Evolutionary conservation across 2,888 invertebrate species (phyloP), one percentile per base, ranked within the genome.

Genomic region (Maniola hyperantus): DNA sequence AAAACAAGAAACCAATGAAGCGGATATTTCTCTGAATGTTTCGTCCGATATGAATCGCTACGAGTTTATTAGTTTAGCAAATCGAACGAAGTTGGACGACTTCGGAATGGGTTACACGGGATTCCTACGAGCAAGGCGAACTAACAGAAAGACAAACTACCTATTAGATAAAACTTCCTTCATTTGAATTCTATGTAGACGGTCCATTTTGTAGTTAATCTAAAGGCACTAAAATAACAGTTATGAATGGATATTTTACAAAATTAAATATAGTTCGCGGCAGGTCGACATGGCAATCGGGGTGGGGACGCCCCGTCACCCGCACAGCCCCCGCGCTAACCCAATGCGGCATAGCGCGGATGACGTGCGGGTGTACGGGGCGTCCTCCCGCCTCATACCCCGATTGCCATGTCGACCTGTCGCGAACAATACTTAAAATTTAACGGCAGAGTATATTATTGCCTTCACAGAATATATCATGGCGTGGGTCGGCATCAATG

Each of bases 51-150:
- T 58, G 58, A 66, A 63, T 67, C 54, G 36, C 42, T 48, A 13
- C 18, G 26, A 67, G 67, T 60, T 64, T 67, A 67, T 59, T 63
- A 59, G 59, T 59, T 64, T 42, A 64, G 50, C 59, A 59, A 59
- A 60, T 64, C 53, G 26, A 44, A 59, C 54, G 53, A 54, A 64
- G 64, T 59, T 46, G 54, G 58, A 53, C 55, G 20, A 51, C 53
- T 66, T 54, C 20, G 39, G 26, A 67, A 67, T 67, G 53, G 51
- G 58, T 53, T 64, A 42, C 36, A 58, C 36, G 53, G 58, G 39
- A 18, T 59, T 64, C 39, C 39, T 48, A 39, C 20, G 39, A 51
- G 44, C 20, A 26, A 33, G 36, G 48, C 59, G 15, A 48, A 59
- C 33, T 59, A 10, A 53, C 8, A 54, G 39, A 54, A 60, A 67